These are phyloP conservation scores for Dicrurus megarhynchus DNA, from an alignment of 2,113 vertebrate species.

Conservation along the genomic window DNA sequence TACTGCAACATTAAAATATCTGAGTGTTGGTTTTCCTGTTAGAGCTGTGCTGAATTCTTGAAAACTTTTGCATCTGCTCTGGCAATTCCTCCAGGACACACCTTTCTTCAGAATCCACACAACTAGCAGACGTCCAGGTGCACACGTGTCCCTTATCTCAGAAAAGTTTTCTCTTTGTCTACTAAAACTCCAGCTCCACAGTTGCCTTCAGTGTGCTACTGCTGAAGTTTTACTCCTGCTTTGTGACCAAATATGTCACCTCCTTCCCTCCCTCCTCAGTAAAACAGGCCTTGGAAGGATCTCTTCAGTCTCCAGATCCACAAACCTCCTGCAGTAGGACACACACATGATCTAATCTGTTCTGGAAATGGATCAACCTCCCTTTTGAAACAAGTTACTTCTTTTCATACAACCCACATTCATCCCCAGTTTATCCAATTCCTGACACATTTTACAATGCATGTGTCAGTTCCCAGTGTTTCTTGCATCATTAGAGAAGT, in stretches of 20 bases:
- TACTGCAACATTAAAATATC: not conserved
- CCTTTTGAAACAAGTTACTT: not conserved
- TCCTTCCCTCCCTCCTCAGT: not conserved
- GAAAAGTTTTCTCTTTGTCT: not conserved
- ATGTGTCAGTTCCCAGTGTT: not conserved
- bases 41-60: not conserved
- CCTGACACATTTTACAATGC: not conserved
- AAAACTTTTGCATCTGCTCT: not conserved
- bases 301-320: not conserved
- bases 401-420: not conserved
- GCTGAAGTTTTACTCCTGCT: not conserved
- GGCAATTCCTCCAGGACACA: not conserved
- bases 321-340: not conserved
- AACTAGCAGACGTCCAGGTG: not conserved
- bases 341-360: not conserved
- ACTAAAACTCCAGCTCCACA: rapidly evolving
- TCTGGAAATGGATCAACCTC: not conserved
- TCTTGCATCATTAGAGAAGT: not conserved
- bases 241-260: not conserved
- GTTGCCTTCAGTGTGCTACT: not conserved
- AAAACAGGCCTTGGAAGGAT: not conserved
- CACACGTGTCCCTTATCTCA: not conserved
- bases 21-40: not conserved
- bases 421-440: not conserved
- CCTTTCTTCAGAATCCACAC: not conserved